Evolutionary conservation across 2,888 invertebrate species (phyloP), one percentile per base, ranked within the genome.

Genomic region (Watsonalla binaria): DNA sequence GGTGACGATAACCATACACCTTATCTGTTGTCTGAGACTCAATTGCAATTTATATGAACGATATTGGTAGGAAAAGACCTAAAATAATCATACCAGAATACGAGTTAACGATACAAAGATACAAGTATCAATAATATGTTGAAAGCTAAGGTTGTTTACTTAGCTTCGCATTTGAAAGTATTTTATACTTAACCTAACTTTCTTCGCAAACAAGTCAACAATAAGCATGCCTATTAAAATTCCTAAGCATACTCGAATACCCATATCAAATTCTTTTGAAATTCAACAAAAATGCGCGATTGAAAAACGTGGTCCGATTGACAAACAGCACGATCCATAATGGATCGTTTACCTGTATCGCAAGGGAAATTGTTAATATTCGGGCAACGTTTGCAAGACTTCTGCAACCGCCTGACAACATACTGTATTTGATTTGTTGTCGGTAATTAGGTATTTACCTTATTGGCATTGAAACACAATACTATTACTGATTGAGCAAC

Each of bases 1-100:
- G 65, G 63, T 72, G 73, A 78, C 75, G 84, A 89, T 86, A 88
- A 87, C 82, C 78, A 76, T 69, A 63, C 66, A 72, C 24, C 78
- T 82, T 86, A 87, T 86, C 85, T 84, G 76, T 81, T 77, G 62
- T 52, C 65, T 62, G 59, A 58, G 63, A 68, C 59, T 61, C 62
- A 63, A 58, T 14, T 59, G 67, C 73, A 71, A 80, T 80, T 82
- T 80, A 77, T 74, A 68, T 65, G 63, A 60, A 65, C 62, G 68
- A 68, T 63, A 69, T 11, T 11, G 42, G 8, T 11, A 8, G 49
- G 39, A 8, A 48, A 15, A 35, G 13, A 49, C 7, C 48, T 47
- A 34, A n/a, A 13, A 47, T 11, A 34, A 48, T 35, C 34, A 34
- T 35, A 13, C 5, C 6, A 47, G 13, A 0, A 13, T 13, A 11